A percentile compares a stretch with the other conserved stretches of the same genome.
Evolutionary conservation across 2,113 vertebrate species (phyloP).

Genomic region (Orycteropus afer): DNA sequence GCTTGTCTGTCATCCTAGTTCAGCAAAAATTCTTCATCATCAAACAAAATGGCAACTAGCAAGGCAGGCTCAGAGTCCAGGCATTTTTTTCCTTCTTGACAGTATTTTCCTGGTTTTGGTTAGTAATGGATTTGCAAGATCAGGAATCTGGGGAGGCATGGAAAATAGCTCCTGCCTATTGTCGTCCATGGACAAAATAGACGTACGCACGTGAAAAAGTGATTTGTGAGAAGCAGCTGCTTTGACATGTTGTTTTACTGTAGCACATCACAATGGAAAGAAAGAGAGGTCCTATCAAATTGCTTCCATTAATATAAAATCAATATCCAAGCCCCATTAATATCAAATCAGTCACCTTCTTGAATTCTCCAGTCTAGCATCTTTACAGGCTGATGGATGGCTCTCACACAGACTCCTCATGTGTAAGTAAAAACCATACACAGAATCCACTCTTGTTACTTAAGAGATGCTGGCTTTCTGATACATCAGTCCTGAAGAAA

Average conservation of each 20-base stretch:
- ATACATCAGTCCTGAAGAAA: not conserved
- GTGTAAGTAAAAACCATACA: slow-evolving; percentile 23
- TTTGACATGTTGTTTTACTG: slow-evolving; percentile 41
- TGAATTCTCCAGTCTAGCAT: slow-evolving; percentile 20
- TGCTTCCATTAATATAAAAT: no score
- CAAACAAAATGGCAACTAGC: not conserved
- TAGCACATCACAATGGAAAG: slow-evolving; percentile 19
- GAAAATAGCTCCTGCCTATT: slow-evolving; percentile 5
- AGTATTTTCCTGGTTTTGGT: not conserved
- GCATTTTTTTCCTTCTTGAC: not conserved
- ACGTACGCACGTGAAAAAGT: slow-evolving; percentile 48
- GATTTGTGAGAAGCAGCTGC: slow-evolving; percentile 35
- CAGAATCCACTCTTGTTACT: not conserved
- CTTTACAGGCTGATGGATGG: not conserved
- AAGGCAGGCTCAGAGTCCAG: not conserved
- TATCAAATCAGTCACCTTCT: slow-evolving; percentile 41
- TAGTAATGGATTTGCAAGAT: slow-evolving; percentile 9
- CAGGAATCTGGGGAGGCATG: slow-evolving; percentile 44
- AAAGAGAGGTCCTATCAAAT: slow-evolving; percentile 38
- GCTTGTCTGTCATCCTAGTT: not conserved
- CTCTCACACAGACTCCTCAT: not conserved
- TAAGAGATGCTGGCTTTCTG: not conserved
- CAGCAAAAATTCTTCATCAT: not conserved
- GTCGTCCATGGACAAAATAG: no score
- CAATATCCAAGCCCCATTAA: slow-evolving; percentile 60